Conservation (phyloP, 1,140 invertebrate genomes). For the Nomia melanderi region DNA sequence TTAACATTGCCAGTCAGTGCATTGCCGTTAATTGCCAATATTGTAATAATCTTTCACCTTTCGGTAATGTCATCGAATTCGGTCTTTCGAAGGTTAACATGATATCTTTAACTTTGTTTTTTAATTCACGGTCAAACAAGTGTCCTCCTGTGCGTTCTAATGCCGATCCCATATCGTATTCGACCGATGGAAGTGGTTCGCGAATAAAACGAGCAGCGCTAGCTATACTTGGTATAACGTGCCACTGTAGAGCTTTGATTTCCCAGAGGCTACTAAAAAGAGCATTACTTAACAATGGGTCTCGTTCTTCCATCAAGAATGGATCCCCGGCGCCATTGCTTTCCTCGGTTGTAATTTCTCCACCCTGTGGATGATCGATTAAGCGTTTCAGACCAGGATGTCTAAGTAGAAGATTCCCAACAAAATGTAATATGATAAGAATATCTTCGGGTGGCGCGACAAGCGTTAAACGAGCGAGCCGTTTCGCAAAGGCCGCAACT, state of each 20-base stretch:
- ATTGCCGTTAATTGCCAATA: slow-evolving; percentile 80
- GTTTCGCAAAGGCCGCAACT: slow-evolving; percentile 96
- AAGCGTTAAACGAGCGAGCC: slow-evolving; percentile 90
- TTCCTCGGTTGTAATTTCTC: slow-evolving; percentile 67
- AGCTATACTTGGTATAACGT: slow-evolving; percentile 88
- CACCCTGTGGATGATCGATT: slow-evolving; percentile 83
- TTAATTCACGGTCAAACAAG: slow-evolving; percentile 85
- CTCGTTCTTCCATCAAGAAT: slow-evolving; percentile 89
- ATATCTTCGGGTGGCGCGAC: slow-evolving; percentile 91
- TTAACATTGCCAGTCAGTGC: slow-evolving; percentile 33
- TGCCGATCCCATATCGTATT: slow-evolving; percentile 85
- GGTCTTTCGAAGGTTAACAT: slow-evolving; percentile 85
- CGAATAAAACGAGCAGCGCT: slow-evolving; percentile 87
- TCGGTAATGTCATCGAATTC: slow-evolving; percentile 77
- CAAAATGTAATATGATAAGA: slow-evolving; percentile 89
- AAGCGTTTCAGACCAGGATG: slow-evolving; percentile 92
- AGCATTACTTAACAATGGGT: slow-evolving; percentile 90
- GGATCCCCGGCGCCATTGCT: slow-evolving; percentile 85
- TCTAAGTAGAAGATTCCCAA: slow-evolving; percentile 92
- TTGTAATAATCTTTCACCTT: slow-evolving; percentile 80
- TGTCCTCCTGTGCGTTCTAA: slow-evolving; percentile 84
- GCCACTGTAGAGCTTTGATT: slow-evolving; percentile 87
- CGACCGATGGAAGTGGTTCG: slow-evolving; percentile 84
- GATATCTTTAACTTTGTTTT: slow-evolving; percentile 84
- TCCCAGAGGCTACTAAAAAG: slow-evolving; percentile 96